Conservation (phyloP, 1,140 invertebrate genomes). For the Drosophila teissieri region DNA sequence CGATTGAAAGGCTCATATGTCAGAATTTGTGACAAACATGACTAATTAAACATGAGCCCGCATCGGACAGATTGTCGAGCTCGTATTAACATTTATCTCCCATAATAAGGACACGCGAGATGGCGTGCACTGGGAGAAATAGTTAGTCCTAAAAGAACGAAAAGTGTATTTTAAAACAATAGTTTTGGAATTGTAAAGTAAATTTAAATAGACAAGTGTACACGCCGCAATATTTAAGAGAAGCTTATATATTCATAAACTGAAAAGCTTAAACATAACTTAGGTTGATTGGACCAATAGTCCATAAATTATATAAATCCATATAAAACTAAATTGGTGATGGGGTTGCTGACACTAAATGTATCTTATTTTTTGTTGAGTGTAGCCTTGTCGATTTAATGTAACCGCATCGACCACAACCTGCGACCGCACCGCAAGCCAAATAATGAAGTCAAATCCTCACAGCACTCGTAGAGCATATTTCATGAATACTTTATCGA, state of each 20-base stretch:
- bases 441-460: slow-evolving; percentile 60
- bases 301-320: too few species aligned
- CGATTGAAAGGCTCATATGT: slow-evolving; percentile 59
- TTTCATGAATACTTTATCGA: slow-evolving; percentile 54
- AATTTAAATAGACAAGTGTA: too few species aligned
- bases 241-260: not conserved
- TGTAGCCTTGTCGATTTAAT: slow-evolving; percentile 14
- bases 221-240: too few species aligned
- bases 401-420: slow-evolving; percentile 36
- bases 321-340: too few species aligned
- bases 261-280: not conserved
- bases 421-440: slow-evolving; percentile 44
- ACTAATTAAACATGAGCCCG: slow-evolving; percentile 65
- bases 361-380: not conserved
- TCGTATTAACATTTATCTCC: slow-evolving; percentile 60
- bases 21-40: slow-evolving; percentile 65
- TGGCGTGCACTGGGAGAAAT: slow-evolving; percentile 14
- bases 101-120: slow-evolving; percentile 21
- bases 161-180: too few species aligned
- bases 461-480: slow-evolving; percentile 17
- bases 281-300: not conserved
- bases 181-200: too few species aligned
- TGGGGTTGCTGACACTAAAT: too few species aligned
- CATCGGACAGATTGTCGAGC: slow-evolving; percentile 63
- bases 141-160: not conserved